Base-by-base conservation (phyloP, 35 echinoderm and acorn worm genomes). In the Diadema setosum region DNA sequence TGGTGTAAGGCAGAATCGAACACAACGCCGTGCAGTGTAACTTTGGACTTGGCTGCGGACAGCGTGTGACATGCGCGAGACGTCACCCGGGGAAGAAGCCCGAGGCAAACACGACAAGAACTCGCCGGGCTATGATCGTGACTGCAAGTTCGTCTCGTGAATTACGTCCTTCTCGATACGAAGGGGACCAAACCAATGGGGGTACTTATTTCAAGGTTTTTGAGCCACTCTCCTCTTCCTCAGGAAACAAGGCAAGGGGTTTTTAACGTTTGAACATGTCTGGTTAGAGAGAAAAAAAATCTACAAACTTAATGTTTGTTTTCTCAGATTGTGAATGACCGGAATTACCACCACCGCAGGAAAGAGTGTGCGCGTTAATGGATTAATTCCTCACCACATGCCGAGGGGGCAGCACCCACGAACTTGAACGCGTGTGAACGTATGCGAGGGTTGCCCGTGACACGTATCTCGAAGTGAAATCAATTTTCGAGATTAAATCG, bases 291-390 rank as follows among this genome's bases (percentile, higher is more conserved):
- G n/a, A n/a, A n/a, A n/a, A n/a, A 67, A 67, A 67, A 67, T 67
- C 63, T 33, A 67, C 63, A 67, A 67, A 26, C 37, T 67, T 67
- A 67, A 67, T 67, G 63, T 67, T 67, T 67, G 63, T 67, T 67
- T 67, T 67, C 37, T 29, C 26, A 7, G 63, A 67, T 26, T 15
- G 63, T 67, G 37, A 67, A 34, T 67, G 63, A 67, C 63, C 63
- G 63, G 63, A 67, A 67, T 67, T 67, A 67, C 30, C 4, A 16
- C 21, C 63, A 67, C 63, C 63, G 63, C 63, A 34, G 63, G 63
- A 67, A 14, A 67, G 63, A 67, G 29, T 34, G 63, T 16, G 63
- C 21, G 63, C 63, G 63, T 67, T 67, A 67, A 67, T 67, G 63
- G 63, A 67, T 67, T 67, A 67, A 67, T 67, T 67, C 63, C 27